Evolutionary conservation across 2,113 vertebrate genomes (phyloP), one percentile per base, ranked within the genome.

Genomic region (Ancistrus triradiatus): DNA sequence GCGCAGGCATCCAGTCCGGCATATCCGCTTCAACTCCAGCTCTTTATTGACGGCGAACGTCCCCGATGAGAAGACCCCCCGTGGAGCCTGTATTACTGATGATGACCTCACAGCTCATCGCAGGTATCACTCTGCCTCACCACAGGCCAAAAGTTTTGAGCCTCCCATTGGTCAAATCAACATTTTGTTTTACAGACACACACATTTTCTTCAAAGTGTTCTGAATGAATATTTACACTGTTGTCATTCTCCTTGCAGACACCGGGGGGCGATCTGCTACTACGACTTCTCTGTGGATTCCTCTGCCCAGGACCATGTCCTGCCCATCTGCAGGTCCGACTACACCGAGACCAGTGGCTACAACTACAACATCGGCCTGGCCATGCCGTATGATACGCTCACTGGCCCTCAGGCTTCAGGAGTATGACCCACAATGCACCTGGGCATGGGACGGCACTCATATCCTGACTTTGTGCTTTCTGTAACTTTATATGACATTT

Each of bases 41-140:
- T 90, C 88, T 37, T 86, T 98, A 67, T 84, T 98, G 74, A 95
- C 94, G 0, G 96, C 92, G 63, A 93, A 98, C 72, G 72, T 98
- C 81, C 96, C 96, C 0, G 86, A 92, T 7, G 94, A 97, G 71
- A 92, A 90, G 71, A 86, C 49, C 1, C 91, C 93, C 1, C 85
- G 92, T 0, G 92, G 90, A 0, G 77, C 87, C 4, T 91, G 92
- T 84, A 88, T 91, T 80, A 84, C 69, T 1, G 90, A 93, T 1
- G 92, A 98, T 3, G 90, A 87, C 86, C 90, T 93, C n/a, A 83
- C 91, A 0, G 76, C 89, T 1, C 93, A 97, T 80, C 82, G 92
- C 77, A 94, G 93, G 95, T 98, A 74, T 79, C 11, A 33, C 27
- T 35, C n/a, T 50, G 2, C 50, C 3, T 3, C 27, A 31, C 27